These are phyloP conservation scores for Bombus sibiricus DNA, from an alignment of 1,140 invertebrate genomes.

Conservation along the genomic window DNA sequence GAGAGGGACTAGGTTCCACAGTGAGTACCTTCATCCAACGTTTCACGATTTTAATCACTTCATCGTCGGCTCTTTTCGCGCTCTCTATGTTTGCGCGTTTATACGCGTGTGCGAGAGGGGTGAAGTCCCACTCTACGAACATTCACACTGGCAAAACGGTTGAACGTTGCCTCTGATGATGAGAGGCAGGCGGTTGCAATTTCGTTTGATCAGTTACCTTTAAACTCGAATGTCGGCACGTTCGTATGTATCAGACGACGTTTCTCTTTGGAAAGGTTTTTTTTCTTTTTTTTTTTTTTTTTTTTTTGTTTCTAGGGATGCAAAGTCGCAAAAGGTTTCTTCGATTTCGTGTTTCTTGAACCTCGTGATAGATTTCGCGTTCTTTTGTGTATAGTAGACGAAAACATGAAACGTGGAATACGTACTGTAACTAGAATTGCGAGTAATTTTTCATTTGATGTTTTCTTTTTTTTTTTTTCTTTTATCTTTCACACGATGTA, in stretches of 20 bases:
- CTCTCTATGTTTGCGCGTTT: neutral
- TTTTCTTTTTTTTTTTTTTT: too few relatives aligned
- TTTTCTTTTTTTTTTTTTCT: neutral
- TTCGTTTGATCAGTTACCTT: constrained; percentile 27
- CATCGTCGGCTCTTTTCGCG: neutral
- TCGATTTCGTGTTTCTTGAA: neutral
- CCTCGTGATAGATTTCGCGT: too few relatives aligned
- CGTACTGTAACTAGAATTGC: neutral
- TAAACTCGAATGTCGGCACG: neutral
- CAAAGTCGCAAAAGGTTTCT: neutral
- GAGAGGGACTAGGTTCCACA: constrained; percentile 78
- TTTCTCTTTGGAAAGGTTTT: neutral
- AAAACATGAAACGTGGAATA: neutral
- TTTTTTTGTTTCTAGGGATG: too few relatives aligned
- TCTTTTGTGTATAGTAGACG: neutral
- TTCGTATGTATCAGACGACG: neutral
- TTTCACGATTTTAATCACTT: constrained; percentile 50
- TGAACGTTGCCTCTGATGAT: neutral
- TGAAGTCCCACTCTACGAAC: neutral
- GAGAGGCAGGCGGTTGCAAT: neutral
- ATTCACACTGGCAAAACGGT: neutral
- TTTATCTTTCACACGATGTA: neutral
- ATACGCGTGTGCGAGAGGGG: neutral
- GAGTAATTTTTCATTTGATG: neutral
- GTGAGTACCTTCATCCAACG: constrained; percentile 70